A percentile compares a stretch with the other conserved stretches of the same genome.
These are phyloP conservation scores for Bubo blakistoni DNA, from an alignment of 2,113 vertebrate species.

Conservation along the genomic window DNA sequence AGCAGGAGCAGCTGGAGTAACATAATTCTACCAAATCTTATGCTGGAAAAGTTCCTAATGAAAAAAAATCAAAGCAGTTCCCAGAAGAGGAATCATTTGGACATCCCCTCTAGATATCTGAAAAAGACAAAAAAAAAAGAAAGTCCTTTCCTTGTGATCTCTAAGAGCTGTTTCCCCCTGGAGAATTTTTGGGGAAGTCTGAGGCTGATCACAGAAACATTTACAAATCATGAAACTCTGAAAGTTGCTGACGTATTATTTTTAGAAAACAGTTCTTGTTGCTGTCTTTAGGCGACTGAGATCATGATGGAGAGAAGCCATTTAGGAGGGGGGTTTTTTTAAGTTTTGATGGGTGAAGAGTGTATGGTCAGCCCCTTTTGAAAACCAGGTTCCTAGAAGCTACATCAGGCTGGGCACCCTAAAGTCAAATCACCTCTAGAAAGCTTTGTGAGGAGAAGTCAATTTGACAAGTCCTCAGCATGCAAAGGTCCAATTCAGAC, in stretches of 20 bases:
- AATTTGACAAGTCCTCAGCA: background rate
- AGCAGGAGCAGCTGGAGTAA: background rate
- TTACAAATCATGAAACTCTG: slow-evolving; percentile 48
- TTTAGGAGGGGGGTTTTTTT: rapidly evolving
- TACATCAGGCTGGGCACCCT: background rate
- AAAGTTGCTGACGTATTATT: slow-evolving; percentile 28
- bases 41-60: background rate
- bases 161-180: background rate
- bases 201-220: background rate
- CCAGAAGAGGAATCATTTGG: background rate
- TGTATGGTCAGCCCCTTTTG: background rate
- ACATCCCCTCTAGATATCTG: background rate
- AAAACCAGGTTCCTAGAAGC: background rate
- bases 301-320: background rate
- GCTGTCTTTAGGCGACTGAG: background rate
- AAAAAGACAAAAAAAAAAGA: background rate
- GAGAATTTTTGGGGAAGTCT: slow-evolving; percentile 59
- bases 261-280: slow-evolving; percentile 8
- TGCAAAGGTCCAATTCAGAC: background rate
- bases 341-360: background rate
- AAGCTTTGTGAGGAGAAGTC: background rate
- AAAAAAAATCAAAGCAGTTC: background rate
- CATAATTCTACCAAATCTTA: background rate
- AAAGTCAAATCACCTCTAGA: background rate
- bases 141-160: background rate